phyloP scores from a whole-genome alignment of 2,888 invertebrate genomes.

The Arctia plantaginis region DNA sequence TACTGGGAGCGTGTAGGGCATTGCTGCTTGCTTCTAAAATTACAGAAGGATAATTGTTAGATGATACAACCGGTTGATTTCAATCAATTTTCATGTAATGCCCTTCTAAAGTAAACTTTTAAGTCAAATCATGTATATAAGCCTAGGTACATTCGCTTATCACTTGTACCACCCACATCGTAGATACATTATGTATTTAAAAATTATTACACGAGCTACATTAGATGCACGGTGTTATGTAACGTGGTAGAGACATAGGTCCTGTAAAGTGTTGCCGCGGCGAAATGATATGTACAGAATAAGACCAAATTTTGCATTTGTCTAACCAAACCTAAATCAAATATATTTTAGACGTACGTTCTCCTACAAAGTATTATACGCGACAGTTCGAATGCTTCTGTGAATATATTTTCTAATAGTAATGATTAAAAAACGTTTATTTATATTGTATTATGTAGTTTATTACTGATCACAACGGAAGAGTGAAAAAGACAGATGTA shows the following conservation, averaged over 20 bases:
- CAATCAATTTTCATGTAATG: neutral
- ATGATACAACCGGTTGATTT: neutral
- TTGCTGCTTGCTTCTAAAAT: neutral
- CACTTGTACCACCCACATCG: constrained; percentile 18
- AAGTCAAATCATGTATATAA: neutral
- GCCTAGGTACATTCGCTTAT: neutral
- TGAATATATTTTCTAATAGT: no score
- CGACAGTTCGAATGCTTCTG: no score
- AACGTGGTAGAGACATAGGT: constrained; percentile 19
- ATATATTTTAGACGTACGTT: no score
- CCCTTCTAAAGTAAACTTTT: neutral
- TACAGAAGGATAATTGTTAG: neutral
- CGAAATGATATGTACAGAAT: constrained; percentile 28
- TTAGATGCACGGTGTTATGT: constrained; percentile 37
- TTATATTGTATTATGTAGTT: no score
- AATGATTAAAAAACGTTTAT: no score
- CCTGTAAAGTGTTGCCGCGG: constrained; percentile 26
- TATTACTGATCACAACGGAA: no score
- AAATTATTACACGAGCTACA: constrained; percentile 27
- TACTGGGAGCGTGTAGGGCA: neutral
- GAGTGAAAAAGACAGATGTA: no score
- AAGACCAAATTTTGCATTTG: neutral
- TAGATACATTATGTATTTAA: constrained; percentile 19
- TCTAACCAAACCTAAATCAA: no score
- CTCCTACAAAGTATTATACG: no score